These are phyloP conservation scores for Orchesellides sinensis DNA, from an alignment of 2,888 invertebrate genomes.

Conservation along the genomic window DNA sequence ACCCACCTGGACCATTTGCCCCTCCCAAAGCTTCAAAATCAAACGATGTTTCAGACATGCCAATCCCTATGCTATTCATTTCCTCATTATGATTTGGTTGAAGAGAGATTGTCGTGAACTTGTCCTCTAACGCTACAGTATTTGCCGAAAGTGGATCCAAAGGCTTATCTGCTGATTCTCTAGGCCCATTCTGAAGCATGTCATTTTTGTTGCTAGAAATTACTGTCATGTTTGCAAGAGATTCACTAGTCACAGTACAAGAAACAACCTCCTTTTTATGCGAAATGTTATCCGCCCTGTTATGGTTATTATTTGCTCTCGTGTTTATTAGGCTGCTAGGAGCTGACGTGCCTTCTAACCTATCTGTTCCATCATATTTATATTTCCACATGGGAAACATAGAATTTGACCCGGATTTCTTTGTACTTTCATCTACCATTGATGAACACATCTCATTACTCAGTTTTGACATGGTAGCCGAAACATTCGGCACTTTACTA, in stretches of 20 bases:
- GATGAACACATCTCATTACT: constrained; percentile 17
- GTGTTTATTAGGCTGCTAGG: constrained; percentile 46
- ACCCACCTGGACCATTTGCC: neutral
- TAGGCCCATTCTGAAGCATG: constrained; percentile 11
- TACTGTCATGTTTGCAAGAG: too few species aligned
- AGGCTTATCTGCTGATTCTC: neutral
- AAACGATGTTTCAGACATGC: constrained; percentile 52
- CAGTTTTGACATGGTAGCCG: neutral
- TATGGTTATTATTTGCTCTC: constrained; percentile 17
- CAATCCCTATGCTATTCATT: constrained; percentile 51
- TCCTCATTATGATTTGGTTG: constrained; percentile 26
- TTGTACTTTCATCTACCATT: constrained; percentile 55
- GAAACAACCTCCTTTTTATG: too few species aligned
- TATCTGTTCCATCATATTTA: constrained; percentile 72
- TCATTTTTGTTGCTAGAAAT: too few species aligned
- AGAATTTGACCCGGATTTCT: constrained; percentile 36
- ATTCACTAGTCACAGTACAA: too few species aligned
- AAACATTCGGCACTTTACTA: neutral
- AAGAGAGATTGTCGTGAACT: constrained; percentile 58
- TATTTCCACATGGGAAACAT: constrained; percentile 70
- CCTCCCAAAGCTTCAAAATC: constrained; percentile 38
- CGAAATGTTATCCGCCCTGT: too few species aligned
- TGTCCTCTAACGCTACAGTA: neutral
- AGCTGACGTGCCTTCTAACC: neutral
- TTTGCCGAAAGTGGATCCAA: constrained; percentile 26